Percentiles rank a stretch among this genome's conserved stretches.
These are phyloP conservation scores for Dryomyza anilis DNA, from an alignment of 2,888 invertebrate genomes.

Conservation along the genomic window DNA sequence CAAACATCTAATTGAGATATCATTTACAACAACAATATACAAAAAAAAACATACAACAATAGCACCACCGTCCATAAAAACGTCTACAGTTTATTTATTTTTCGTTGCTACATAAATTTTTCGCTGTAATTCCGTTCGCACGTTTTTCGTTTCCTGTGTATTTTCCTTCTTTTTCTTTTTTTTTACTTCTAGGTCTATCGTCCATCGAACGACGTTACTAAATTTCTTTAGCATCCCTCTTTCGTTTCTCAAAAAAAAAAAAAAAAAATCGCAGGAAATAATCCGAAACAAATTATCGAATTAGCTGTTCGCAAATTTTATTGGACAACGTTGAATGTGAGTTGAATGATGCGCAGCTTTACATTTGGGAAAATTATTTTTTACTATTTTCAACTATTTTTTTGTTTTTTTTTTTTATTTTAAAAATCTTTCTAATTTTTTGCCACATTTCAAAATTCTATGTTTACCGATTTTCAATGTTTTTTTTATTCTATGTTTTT, in stretches of 20 bases:
- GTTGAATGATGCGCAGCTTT: not conserved
- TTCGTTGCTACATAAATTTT: not conserved
- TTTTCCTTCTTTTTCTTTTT: not conserved
- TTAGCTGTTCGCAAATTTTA: constrained; percentile 26
- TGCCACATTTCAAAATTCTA: no score
- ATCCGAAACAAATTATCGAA: constrained; percentile 33
- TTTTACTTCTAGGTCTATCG: not conserved
- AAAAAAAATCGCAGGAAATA: not conserved
- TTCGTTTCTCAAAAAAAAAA: no score
- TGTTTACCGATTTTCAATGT: not conserved
- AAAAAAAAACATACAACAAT: not conserved
- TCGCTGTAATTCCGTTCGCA: not conserved
- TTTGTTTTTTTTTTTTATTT: not conserved
- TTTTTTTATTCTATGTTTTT: not conserved
- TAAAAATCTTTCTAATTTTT: not conserved
- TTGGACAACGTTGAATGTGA: not conserved
- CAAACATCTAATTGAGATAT: constrained; percentile 28
- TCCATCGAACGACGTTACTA: not conserved
- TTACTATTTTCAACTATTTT: not conserved
- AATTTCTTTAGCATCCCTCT: no score
- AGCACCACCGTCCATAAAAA: not conserved
- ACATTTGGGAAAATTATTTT: not conserved
- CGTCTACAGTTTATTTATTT: constrained; percentile 7
- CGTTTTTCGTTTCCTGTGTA: not conserved
- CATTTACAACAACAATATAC: not conserved